Evolutionary conservation across 92 coral and sea anemone genomes (phyloP), one percentile per base, ranked within the genome.

Genomic region (Porites evermanni): DNA sequence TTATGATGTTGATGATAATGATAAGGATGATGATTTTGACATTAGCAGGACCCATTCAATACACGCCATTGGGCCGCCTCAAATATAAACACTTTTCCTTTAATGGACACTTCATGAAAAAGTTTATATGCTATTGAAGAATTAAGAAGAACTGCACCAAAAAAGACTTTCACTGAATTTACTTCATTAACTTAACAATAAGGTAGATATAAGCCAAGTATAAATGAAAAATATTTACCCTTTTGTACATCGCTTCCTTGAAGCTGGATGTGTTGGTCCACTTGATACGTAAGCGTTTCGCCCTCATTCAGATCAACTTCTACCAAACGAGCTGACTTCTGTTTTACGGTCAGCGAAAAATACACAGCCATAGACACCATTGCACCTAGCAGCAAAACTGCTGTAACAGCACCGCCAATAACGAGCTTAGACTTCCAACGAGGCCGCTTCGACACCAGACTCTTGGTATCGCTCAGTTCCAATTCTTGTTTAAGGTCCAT

Each of bases 241-340:
- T 79, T 66, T 73, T 66, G 83, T 66, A 16, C 14, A n/a, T 47
- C 7, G 19, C 11, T 73, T 4, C 72, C 59, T 79, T 66, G 74
- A 7, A 66, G 8, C 8, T 65, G 19, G 13, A 79, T 65, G 12
- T 65, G 2, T 8, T 79, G 83, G 67, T 51, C 50, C 72, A 79
- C 83, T 13, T 64, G 83, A 67, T 79, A 79, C 47, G 83, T 65
- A 72, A 79, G 61, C 3, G 74, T 66, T 50, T 79, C 83, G 2
- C 61, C 83, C 13, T 64, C 74, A 47, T 66, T 73, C 47, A 79
- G 74, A 51, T 79, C 67, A 18, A 79, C 83, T 32, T 79, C 83
- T 79, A 64, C 74, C 83, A 79, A 50, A 6, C 83, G 74, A 79
- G 73, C 16, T 79, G 83, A 44, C 11, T 72, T 1, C 2, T 23